Conservation (phyloP, 2,888 invertebrate species). For the Helicoverpa assulta region DNA sequence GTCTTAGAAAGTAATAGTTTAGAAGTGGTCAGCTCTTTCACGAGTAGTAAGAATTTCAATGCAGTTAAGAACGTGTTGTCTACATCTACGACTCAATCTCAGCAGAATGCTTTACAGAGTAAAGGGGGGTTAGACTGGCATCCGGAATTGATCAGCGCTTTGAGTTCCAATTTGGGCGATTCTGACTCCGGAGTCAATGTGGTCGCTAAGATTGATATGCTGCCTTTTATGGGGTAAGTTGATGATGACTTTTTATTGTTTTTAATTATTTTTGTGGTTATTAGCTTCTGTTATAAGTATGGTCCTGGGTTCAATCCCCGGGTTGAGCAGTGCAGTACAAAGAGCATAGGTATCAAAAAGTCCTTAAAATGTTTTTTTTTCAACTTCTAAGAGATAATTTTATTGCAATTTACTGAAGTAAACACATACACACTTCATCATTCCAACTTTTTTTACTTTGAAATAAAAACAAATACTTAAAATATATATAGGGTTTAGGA, state of each 20-base stretch:
- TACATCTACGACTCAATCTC: background rate
- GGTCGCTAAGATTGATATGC: constrained; percentile 77
- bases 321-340: background rate
- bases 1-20: constrained; percentile 7
- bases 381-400: too few relatives aligned
- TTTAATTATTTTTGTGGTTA: background rate
- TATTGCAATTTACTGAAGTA: too few relatives aligned
- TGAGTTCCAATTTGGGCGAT: constrained; percentile 58
- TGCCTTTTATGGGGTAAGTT: constrained; percentile 86
- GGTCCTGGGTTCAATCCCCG: background rate
- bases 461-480: too few relatives aligned
- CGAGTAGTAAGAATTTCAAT: constrained; percentile 70
- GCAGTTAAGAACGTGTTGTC: constrained; percentile 34
- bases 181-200: constrained; percentile 73
- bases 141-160: constrained; percentile 53
- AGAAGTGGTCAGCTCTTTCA: constrained; percentile 65
- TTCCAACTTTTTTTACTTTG: too few relatives aligned
- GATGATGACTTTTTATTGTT: background rate
- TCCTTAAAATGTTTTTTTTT: too few relatives aligned
- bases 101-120: background rate
- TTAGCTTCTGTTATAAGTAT: too few relatives aligned
- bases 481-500: too few relatives aligned
- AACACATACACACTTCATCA: too few relatives aligned
- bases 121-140: constrained; percentile 62
- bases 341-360: too few relatives aligned